A percentile compares a stretch with the other conserved stretches of the same genome.
Conservation (phyloP, 92 coral and sea anemone species). For the Anthopleura xanthogrammica region DNA sequence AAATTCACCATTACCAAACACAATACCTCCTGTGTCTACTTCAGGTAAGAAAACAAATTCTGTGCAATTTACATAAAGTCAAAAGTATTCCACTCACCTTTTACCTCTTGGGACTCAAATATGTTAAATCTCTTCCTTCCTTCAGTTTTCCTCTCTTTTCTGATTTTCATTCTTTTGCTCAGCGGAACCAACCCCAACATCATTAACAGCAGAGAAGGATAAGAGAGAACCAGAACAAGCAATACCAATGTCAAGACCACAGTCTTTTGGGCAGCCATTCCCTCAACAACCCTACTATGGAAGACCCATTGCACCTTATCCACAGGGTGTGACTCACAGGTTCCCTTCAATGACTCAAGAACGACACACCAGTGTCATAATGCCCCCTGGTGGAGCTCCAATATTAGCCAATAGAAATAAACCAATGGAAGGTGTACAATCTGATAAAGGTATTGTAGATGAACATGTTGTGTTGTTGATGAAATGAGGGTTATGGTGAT, state of each 20-base stretch:
- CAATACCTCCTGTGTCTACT: constrained; percentile 66
- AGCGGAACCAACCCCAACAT: constrained; percentile 88
- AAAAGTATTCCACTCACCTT: no score
- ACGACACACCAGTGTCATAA: constrained; percentile 23
- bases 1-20: constrained; percentile 45
- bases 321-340: constrained; percentile 58
- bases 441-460: constrained; percentile 2
- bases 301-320: constrained; percentile 44
- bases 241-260: constrained; percentile 54
- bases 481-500: background rate
- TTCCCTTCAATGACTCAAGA: constrained; percentile 49
- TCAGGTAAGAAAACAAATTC: constrained; percentile 45
- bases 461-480: background rate
- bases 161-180: background rate
- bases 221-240: constrained; percentile 64
- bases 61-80: no score
- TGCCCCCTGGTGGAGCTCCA: constrained; percentile 35
- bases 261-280: constrained; percentile 57
- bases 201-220: constrained; percentile 68
- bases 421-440: background rate
- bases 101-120: no score
- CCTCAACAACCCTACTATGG: constrained; percentile 59
- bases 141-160: background rate
- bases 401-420: background rate
- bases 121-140: no score